Base-by-base conservation (phyloP, 2,888 invertebrate species). In the Tiliacea citrago region DNA sequence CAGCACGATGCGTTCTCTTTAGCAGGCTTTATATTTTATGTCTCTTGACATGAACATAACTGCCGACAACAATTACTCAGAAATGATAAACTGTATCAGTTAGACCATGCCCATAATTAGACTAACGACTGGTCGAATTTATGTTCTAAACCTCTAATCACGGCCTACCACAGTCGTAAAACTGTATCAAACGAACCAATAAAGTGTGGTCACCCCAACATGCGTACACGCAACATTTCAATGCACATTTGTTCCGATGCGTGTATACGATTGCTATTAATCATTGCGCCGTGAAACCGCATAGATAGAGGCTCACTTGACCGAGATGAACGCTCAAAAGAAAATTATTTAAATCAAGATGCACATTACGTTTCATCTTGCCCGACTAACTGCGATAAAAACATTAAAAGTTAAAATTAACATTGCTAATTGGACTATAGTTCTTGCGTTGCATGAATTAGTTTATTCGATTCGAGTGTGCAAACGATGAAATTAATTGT, bases 321-420 rank as follows among this genome's bases (percentile, higher is more conserved):
- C 93, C 93, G 88, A 92, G 73, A 88, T 92, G 76, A 84, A 86
- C 75, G 55, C 87, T 90, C 88, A 90, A 92, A 89, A 86, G 87
- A 87, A 87, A 91, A 87, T 81, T 82, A 88, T 90, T 88, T 82
- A 79, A 86, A 88, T 84, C 77, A 72, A 83, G 79, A 80, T 68
- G 66, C 60, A 62, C 60, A 49, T 47, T 18, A 49, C 82, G 79
- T 83, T 89, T 88, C 89, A 89, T 89, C 88, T 87, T 83, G 68
- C 29, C 78, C 76, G 82, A 68, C 77, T 63, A 80, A 75, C 53
- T 51, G 45, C 70, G 65, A 84, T 79, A 78, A 79, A 86, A 76
- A 84, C 66, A 82, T 58, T 82, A 79, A 80, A 78, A 81, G 78
- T 79, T 74, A 75, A 76, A 70, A 81, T 82, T 82, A 81, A 86